Evolutionary conservation across 2,113 vertebrate species (phyloP), one percentile per base, ranked within the genome.

Genomic region (Toxotes chatareus): DNA sequence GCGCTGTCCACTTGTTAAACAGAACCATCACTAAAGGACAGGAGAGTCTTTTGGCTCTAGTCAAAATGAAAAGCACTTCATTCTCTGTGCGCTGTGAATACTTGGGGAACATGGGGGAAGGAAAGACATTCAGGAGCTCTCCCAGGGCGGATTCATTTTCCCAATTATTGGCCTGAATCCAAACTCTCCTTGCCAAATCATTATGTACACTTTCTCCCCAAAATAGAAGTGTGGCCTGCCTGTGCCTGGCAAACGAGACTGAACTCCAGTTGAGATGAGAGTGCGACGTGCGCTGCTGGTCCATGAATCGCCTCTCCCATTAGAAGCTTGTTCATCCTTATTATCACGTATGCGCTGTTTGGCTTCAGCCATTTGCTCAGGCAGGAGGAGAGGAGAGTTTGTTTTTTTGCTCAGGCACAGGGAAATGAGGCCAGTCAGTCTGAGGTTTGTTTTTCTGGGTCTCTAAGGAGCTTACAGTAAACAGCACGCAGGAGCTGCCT

Each of bases 401-500:
- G 53, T 73, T 32, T 62, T 70, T 34, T 65, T 63, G 44, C 77
- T 74, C 31, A 63, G 74, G 73, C 19, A 9, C 36, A 55, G 80
- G 74, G 77, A 91, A 93, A 91, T 60, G 81, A 92, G 83, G 85
- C 31, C 90, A 85, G 83, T 84, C 59, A 69, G 73, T 72, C 69
- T 76, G 85, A 82, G 63, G 75, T 83, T 84, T 87, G 81, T 88
- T 89, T 85, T 57, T 40, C 77, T 59, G 51, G 55, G 55, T 79
- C 83, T 87, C 86, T 79, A 49, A 85, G 83, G 86, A 89, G 82
- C 86, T 84, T 76, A 83, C 73, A 83, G 86, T 88, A 91, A 87
- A 88, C 85, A 80, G 82, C 84, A 73, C 46, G 73, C 53, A 40
- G 74, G 63, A 84, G 73, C 40, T 42, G 69, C 60, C 32, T 46